Evolutionary conservation across 30 jellyfish, hydroid and myxozoan species (phyloP), one percentile per base, ranked within the genome.

Genomic region (Chrysaora quinquecirrha): DNA sequence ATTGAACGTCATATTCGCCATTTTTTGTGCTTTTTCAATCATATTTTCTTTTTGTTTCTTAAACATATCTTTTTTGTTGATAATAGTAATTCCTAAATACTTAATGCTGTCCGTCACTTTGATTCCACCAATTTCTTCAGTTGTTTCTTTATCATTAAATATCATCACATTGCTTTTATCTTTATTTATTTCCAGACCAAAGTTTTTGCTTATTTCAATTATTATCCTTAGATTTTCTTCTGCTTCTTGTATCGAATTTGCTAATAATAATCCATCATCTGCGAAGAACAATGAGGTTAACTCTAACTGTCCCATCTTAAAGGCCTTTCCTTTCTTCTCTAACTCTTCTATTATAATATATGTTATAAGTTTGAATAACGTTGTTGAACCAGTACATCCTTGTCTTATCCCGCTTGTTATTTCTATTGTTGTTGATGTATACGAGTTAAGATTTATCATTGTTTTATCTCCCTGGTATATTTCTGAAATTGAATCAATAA

Each of bases 161-260:
- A 64, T 64, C 27, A 64, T 6, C 20, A 64, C 23, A 32, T 64
- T 64, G 23, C 76, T 64, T 64, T 64, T 64, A 2, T 64, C 76
- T 27, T 32, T 64, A 22, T 64, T 64, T 16, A 16, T 64, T 27
- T 64, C 76, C 48, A 64, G 49, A 20, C 76, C 50, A 23, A 64
- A 64, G 16, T 24, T 32, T 32, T 20, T 64, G 54, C 76, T 64
- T 7, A 32, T 64, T 27, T 64, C 21, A 7, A 32, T 64, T 2
- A 64, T 21, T 29, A 64, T 21, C 56, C 24, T 32, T 27, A 64
- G 76, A 64, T 64, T 64, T 16, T 64, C 76, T 64, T 20, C 23
- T 64, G 76, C 76, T 7, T 64, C 76, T 64, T 21, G 23, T 64
- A 64, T 29, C 24, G 76, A 64, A 64, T 64, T 7, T 3, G 76